Evolutionary conservation across 2,113 vertebrate species (phyloP), one percentile per base, ranked within the genome.

Genomic region (Hucho hucho): DNA sequence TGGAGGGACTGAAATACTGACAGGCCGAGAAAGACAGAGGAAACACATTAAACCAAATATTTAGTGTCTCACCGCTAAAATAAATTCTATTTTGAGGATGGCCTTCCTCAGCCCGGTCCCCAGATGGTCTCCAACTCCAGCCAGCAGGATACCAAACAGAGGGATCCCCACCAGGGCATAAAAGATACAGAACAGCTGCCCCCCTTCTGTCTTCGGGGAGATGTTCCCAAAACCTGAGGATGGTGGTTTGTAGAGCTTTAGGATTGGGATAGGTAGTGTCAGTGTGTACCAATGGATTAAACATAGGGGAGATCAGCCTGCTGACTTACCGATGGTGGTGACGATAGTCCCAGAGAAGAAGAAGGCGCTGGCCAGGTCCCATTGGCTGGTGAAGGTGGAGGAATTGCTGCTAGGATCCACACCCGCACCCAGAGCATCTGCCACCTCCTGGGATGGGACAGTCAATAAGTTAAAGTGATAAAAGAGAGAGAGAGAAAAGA

Each of bases 311-410:
- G 22, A 6, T 63, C 70, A 13, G n/a, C 1, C 18, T 72, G 64
- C 25, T 75, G 3, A 75, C 90, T 25, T 74, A 94, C 93, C 92
- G 0, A 93, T 94, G 70, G 96, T 97, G 79, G 95, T 97, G 89
- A 97, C 93, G 82, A 97, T 92, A 28, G 96, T 97, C 64, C 96
- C 96, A 25, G 95, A 95, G 91, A 97, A 97, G 89, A 97, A 97
- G 83, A 97, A 96, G 72, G 95, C 94, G 53, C 94, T 95, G 79
- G 93, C 92, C 83, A 97, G 84, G 86, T 96, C 93, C 96, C 96
- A 97, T 61, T 90, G 91, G 79, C 89, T 92, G 84, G 84, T 90
- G 71, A 83, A 89, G 63, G 92, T 89, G 73, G 74, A 86, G 24
- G 77, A 16, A 70, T 96, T 96, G 75, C 77, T 79, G 67, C 61